phyloP scores from a whole-genome alignment of 2,888 invertebrate genomes.

The Escarpia spicata region DNA sequence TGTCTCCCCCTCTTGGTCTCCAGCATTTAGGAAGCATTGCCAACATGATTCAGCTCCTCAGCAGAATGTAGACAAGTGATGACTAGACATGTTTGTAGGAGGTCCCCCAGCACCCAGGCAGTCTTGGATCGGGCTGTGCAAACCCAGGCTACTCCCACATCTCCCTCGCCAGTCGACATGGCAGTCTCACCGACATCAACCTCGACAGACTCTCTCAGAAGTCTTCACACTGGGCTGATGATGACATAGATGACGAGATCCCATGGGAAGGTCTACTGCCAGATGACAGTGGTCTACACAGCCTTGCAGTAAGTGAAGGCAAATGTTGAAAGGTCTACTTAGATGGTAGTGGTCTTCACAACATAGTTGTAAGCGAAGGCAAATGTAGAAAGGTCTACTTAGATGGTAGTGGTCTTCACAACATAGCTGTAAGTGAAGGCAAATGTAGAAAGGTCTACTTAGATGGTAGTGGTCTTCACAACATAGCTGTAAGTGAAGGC shows the following conservation, averaged over 20 bases:
- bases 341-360: neutral
- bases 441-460: neutral
- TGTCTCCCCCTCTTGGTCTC: neutral
- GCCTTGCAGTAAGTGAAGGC: constrained; percentile 35
- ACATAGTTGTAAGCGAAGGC: neutral
- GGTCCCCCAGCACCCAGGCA: neutral
- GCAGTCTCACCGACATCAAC: constrained; percentile 40
- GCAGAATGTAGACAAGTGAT: neutral
- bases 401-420: neutral
- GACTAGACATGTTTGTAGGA: neutral
- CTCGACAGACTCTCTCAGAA: constrained; percentile 44
- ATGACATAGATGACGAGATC: constrained; percentile 42
- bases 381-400: neutral
- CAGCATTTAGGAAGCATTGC: neutral
- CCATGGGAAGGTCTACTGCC: constrained; percentile 45
- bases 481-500: neutral
- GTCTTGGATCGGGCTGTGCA: neutral
- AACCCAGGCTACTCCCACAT: neutral
- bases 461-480: neutral
- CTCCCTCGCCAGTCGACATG: neutral
- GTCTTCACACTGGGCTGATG: constrained; percentile 43
- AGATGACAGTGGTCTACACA: constrained; percentile 56
- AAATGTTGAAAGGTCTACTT: neutral
- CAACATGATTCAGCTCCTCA: neutral
- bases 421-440: neutral